Evolutionary conservation across 2,888 invertebrate species (phyloP).

Genomic region (Fissipunctia ypsillon): DNA sequence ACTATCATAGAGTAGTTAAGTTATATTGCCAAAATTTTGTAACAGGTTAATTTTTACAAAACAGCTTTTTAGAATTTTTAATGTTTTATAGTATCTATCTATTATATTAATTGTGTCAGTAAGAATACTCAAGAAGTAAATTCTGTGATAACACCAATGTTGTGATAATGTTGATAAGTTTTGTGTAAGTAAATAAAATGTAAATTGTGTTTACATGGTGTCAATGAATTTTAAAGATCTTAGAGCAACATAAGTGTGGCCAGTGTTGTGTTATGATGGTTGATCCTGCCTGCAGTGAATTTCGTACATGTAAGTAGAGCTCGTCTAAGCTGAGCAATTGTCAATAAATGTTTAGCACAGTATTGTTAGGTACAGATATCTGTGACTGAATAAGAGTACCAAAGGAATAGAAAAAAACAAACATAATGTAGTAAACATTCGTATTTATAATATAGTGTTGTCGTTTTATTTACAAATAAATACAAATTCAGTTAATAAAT

Average conservation of each 20-base stretch:
- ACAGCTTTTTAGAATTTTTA: background rate
- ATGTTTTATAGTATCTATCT: background rate
- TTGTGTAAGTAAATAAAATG: background rate
- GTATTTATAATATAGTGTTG: constrained; percentile 90
- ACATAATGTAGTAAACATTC: constrained; percentile 90
- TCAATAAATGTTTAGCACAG: constrained; percentile 24
- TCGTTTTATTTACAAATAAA: constrained; percentile 91
- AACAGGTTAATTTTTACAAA: background rate
- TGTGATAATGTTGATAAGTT: background rate
- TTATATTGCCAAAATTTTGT: background rate
- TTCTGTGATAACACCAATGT: constrained; percentile 6
- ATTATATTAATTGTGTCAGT: constrained; percentile 10
- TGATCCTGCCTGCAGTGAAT: background rate
- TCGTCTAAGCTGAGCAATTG: too few species aligned
- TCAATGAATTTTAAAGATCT: constrained; percentile 9
- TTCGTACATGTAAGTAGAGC: constrained; percentile 47
- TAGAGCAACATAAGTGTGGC: background rate
- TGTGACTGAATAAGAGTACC: constrained; percentile 18
- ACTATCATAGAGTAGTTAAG: background rate
- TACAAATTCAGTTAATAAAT: constrained; percentile 91
- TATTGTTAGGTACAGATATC: constrained; percentile 6
- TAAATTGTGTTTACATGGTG: constrained; percentile 8
- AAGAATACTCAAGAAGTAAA: constrained; percentile 2
- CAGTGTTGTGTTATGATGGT: constrained; percentile 4
- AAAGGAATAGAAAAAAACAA: constrained; percentile 83